These are phyloP conservation scores for Patella depressa DNA, from an alignment of 2,888 invertebrate species.

Conservation along the genomic window DNA sequence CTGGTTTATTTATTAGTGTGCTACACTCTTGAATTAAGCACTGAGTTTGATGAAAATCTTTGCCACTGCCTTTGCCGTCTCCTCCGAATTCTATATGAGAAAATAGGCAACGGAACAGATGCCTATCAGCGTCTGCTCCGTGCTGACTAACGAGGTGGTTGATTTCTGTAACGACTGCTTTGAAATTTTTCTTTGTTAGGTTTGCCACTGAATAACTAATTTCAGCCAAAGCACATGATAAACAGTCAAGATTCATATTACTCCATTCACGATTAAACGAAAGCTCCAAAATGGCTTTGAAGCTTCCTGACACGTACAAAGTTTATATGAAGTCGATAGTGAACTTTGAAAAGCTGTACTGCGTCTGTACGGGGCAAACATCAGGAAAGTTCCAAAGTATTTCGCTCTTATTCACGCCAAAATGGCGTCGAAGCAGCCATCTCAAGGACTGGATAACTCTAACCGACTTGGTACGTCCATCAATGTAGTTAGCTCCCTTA, in stretches of 20 bases:
- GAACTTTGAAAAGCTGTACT: constrained; percentile 43
- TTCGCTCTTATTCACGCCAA: constrained; percentile 48
- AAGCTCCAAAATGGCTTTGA: constrained; percentile 84
- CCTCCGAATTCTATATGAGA: constrained; percentile 86
- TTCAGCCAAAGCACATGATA: constrained; percentile 98
- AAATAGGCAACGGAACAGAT: constrained; percentile 94
- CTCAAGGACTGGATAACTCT: constrained; percentile 31
- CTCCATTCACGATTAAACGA: constrained; percentile 81
- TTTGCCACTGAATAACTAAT: constrained; percentile 96
- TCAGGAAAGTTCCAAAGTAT: constrained; percentile 49
- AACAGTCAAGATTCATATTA: constrained; percentile 86
- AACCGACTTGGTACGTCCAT: too few species aligned
- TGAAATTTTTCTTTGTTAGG: constrained; percentile 95
- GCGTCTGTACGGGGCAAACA: constrained; percentile 43
- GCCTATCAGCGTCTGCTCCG: constrained; percentile 97
- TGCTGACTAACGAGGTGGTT: constrained; percentile 88
- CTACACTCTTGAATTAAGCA: constrained; percentile 84
- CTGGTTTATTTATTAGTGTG: constrained; percentile 85
- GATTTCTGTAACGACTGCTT: constrained; percentile 89
- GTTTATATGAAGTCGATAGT: constrained; percentile 38
- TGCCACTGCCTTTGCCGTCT: constrained; percentile 73
- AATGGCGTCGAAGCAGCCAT: constrained; percentile 66
- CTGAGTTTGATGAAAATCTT: constrained; percentile 77
- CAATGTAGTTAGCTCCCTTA: too few species aligned
- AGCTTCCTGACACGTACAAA: constrained; percentile 59